Base-by-base conservation (phyloP, 2,888 invertebrate species). In the Oscheius sp. region DNA sequence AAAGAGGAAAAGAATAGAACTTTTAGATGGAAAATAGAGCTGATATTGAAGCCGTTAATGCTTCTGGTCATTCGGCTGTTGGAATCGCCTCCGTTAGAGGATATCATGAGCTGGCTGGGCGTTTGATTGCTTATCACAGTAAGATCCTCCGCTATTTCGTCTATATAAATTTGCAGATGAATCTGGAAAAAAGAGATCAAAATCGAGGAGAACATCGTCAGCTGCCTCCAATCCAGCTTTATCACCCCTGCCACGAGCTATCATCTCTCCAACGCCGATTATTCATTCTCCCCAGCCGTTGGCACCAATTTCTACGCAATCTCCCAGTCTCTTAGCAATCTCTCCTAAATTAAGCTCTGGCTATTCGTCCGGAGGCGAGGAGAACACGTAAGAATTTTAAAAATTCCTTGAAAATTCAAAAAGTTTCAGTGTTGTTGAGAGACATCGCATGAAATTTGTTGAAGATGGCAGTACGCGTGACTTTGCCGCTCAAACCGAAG, bases 21-120 rank as follows among this genome's bases (percentile, higher is more conserved):
- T 50, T 70, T 42, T 61, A 80, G 75, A 72, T 84, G 8, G 82
- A 83, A 39, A 69, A 74, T 42, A 82, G 83, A n/a, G 77, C 82
- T 3, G 80, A 84, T 63, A 68, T 78, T 3, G 73, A 72, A 0
- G 48, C 79, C 15, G 74, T 79, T 42, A 84, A 84, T 63, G 29
- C 69, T 15, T 66, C 73, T 23, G 78, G 80, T 1, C 78, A 80
- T 48, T 76, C 76, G 1, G 73, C 82, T 5, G 74, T 78, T 33
- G 75, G 79, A 23, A 78, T 82, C 27, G 82, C 82, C 0, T 68
- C 73, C 5, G 69, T 80, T 3, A 48, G 81, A 17, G 71, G 78
- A 15, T 73, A 77, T 45, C 64, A 70, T 3, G 73, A 76, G 52
- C 72, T 82, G 53, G 79, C 76, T 12, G 63, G 72, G 37, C 55